These are phyloP conservation scores for Osmoderma eremita DNA, from an alignment of 2,888 invertebrate species.

Conservation along the genomic window DNA sequence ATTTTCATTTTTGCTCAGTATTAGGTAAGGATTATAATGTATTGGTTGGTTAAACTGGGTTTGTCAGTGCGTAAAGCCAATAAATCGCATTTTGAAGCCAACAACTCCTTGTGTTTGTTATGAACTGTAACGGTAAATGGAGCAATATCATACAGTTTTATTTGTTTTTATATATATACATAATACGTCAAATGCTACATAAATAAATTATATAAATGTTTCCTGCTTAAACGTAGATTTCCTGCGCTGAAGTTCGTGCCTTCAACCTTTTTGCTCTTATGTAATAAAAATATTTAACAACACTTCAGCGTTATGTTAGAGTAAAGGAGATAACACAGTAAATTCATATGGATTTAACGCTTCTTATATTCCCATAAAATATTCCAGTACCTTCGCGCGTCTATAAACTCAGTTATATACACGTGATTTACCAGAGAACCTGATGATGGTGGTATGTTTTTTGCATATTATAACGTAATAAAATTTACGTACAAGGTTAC, in stretches of 20 bases:
- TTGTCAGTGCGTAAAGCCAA: too few relatives aligned
- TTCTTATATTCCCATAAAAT: constrained; percentile 16
- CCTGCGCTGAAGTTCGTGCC: constrained; percentile 48
- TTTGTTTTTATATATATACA: constrained; percentile 5
- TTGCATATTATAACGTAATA: constrained; percentile 23
- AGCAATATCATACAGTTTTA: constrained; percentile 20
- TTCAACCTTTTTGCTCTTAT: constrained; percentile 43
- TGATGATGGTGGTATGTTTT: not conserved
- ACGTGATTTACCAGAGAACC: constrained; percentile 1
- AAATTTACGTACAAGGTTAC: constrained; percentile 26
- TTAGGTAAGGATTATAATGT: not conserved
- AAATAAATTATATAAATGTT: constrained; percentile 33
- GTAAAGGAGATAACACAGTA: constrained; percentile 20
- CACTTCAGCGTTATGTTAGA: constrained; percentile 17
- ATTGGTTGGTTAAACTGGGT: too few relatives aligned
- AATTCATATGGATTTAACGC: constrained; percentile 11
- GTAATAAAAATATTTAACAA: constrained; percentile 31
- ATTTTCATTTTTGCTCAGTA: too few relatives aligned
- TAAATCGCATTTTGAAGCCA: not conserved
- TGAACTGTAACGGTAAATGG: constrained; percentile 2
- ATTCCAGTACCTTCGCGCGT: constrained; percentile 24
- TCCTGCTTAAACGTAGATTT: constrained; percentile 42
- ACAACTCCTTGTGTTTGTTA: constrained; percentile 21
- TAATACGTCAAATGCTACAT: not conserved
- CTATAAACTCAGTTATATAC: constrained; percentile 8